Percentiles rank a stretch among this genome's conserved stretches.
phyloP scores from a whole-genome alignment of 2,888 invertebrate species.

The Phanerotoma sp. region DNA sequence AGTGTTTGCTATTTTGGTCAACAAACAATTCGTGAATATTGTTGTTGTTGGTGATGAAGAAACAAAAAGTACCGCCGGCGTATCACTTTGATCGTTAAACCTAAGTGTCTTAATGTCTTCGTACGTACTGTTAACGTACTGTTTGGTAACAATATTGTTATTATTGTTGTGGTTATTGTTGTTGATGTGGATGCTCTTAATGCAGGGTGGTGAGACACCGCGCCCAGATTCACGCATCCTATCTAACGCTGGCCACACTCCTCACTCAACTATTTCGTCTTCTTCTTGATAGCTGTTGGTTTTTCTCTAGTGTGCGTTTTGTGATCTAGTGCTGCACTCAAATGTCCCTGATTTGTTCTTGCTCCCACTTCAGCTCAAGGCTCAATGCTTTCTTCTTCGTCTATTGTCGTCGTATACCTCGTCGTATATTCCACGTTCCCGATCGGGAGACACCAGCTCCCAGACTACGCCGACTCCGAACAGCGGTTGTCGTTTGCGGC shows the following conservation, averaged over 20 bases:
- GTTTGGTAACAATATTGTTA: background rate
- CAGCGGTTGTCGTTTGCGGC: constrained; percentile 34
- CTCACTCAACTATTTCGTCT: constrained; percentile 36
- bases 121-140: background rate
- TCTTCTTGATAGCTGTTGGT: background rate
- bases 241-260: constrained; percentile 53
- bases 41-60: constrained; percentile 10
- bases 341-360: constrained; percentile 30
- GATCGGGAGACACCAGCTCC: constrained; percentile 48
- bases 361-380: constrained; percentile 26
- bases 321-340: constrained; percentile 14
- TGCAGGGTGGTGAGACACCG: constrained; percentile 52
- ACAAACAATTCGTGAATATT: background rate
- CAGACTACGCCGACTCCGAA: constrained; percentile 53
- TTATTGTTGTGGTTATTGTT: constrained; percentile 29
- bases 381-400: constrained; percentile 24
- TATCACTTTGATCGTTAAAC: too few species aligned
- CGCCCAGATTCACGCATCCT: constrained; percentile 57
- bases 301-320: constrained; percentile 7
- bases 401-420: constrained; percentile 19
- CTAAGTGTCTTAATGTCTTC: too few species aligned
- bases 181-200: constrained; percentile 27
- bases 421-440: constrained; percentile 32
- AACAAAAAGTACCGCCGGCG: too few species aligned
- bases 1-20: too few species aligned